Evolutionary conservation across 2,797 vertebrate species (phyloP).

Genomic region (Pipistrellus kuhlii): DNA sequence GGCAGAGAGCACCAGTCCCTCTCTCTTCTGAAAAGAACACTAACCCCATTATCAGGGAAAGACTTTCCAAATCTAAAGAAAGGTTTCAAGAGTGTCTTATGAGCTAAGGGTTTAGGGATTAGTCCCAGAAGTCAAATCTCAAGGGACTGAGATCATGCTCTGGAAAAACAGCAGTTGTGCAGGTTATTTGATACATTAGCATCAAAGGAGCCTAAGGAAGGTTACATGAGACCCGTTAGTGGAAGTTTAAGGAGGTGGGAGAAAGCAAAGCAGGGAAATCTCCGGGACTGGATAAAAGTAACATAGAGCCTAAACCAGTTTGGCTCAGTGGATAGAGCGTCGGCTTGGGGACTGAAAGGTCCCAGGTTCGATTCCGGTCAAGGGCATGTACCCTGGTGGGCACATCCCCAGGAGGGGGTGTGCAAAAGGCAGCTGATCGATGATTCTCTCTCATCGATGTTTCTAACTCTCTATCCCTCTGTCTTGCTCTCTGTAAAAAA

Average conservation of each 20-base stretch:
- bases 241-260: neutral
- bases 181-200: neutral
- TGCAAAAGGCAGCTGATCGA: too few relatives aligned
- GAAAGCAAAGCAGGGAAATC: neutral
- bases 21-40: neutral
- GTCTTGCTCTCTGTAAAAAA: too few relatives aligned
- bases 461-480: too few relatives aligned
- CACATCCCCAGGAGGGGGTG: too few relatives aligned
- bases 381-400: too few relatives aligned
- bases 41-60: neutral
- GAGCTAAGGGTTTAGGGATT: neutral
- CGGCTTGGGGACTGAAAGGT: too few relatives aligned
- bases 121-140: neutral
- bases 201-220: neutral
- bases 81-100: neutral
- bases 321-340: too few relatives aligned
- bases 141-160: neutral
- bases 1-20: neutral
- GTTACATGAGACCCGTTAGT: neutral
- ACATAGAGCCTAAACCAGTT: neutral
- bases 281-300: neutral
- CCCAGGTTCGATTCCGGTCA: too few relatives aligned
- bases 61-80: neutral
- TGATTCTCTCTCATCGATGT: too few relatives aligned
- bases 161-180: neutral